phyloP scores from a whole-genome alignment of 1,140 invertebrate genomes.

The Popillia japonica region DNA sequence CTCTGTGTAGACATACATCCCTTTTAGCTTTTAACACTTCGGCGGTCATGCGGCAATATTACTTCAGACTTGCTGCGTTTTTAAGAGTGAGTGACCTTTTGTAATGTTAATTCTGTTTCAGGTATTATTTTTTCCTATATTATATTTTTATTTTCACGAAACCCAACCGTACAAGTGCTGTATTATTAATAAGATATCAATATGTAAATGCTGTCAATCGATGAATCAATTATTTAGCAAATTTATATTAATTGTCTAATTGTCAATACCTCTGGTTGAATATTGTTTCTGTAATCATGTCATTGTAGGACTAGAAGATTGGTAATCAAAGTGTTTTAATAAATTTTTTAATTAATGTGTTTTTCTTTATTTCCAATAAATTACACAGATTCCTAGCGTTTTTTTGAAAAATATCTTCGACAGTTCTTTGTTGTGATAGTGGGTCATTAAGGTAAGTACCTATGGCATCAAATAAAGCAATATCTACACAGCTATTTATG shows the following conservation, averaged over 20 bases:
- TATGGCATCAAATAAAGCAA: no score
- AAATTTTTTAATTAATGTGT: conserved; percentile 18
- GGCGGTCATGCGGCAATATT: conserved; percentile 28
- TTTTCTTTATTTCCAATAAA: conserved; percentile 14
- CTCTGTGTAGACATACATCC: conserved; percentile 5
- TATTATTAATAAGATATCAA: conserved; percentile 10
- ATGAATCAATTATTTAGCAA: conserved; percentile 3
- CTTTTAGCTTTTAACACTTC: conserved; percentile 35
- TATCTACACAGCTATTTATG: no score
- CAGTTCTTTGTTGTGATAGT: no score
- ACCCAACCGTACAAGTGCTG: background rate
- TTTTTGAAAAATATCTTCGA: no score
- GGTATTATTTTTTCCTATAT: background rate
- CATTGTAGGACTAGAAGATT: conserved; percentile 5
- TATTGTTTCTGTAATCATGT: conserved; percentile 1
- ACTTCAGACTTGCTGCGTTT: conserved; percentile 33
- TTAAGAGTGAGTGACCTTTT: conserved; percentile 31
- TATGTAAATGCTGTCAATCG: background rate
- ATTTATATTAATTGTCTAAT: conserved; percentile 18
- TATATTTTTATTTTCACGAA: background rate
- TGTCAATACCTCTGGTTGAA: background rate
- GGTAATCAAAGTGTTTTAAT: background rate
- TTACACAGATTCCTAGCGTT: no score
- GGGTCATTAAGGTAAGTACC: no score
- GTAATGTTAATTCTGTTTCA: conserved; percentile 32